A percentile compares a stretch with the other conserved stretches of the same genome.
Evolutionary conservation across 2,113 vertebrate species (phyloP).

Genomic region (Heteronetta atricapilla): DNA sequence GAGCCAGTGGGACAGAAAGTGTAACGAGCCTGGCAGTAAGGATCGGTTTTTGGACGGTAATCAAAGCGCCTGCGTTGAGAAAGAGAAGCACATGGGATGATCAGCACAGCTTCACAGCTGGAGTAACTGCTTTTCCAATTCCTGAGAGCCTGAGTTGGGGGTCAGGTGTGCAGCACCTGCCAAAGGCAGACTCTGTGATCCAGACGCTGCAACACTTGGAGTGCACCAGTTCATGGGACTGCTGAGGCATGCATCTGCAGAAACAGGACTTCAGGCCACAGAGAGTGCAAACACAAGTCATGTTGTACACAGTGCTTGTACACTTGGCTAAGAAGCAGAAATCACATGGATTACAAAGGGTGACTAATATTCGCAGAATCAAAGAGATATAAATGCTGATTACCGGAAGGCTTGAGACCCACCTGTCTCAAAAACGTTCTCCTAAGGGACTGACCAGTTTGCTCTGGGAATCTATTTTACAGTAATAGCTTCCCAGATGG

Average conservation of each 20-base stretch:
- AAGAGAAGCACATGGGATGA: background rate
- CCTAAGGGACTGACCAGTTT: background rate
- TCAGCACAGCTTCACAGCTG: background rate
- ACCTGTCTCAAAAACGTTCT: background rate
- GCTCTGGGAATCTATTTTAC: background rate
- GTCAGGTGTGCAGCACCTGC: background rate
- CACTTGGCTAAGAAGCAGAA: background rate
- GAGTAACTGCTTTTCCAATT: background rate
- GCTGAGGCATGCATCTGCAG: background rate
- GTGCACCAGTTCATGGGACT: background rate
- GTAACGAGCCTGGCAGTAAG: slow-evolving; percentile 92
- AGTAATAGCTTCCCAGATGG: background rate
- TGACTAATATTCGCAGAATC: background rate
- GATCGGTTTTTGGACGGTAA: slow-evolving; percentile 84
- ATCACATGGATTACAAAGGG: background rate
- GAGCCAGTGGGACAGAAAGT: slow-evolving; percentile 93
- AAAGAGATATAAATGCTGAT: background rate
- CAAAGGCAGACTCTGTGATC: background rate
- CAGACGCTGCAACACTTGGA: background rate
- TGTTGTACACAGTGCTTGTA: too few relatives aligned
- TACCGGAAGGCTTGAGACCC: background rate
- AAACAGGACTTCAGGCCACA: background rate
- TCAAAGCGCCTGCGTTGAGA: slow-evolving; percentile 85
- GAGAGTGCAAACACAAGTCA: background rate
- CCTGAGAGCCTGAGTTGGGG: background rate